Evolutionary conservation across 2,797 vertebrate species (phyloP).

Genomic region (Chloroceryle inda): DNA sequence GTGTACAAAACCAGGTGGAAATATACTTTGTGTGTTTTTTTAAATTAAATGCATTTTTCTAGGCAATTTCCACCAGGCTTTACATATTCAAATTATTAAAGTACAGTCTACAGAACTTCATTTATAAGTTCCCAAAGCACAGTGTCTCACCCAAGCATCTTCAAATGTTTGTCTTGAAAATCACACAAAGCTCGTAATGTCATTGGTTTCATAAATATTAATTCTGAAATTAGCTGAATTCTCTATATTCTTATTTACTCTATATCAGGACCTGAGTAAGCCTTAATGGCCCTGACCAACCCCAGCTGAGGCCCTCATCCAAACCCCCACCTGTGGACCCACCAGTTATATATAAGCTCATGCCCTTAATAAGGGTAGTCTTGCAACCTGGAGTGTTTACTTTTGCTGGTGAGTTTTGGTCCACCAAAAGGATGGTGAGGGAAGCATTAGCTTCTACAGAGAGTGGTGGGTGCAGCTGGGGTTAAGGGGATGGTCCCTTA

Average conservation of each 20-base stretch:
- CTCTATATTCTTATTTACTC: neutral
- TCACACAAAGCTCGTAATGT: neutral
- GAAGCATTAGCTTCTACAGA: neutral
- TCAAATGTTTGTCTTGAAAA: neutral
- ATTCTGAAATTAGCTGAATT: neutral
- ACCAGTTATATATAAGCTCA: neutral
- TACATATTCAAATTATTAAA: neutral
- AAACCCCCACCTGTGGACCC: neutral
- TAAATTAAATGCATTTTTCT: neutral
- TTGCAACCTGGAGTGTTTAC: neutral
- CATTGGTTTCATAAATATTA: neutral
- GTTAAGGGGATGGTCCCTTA: neutral
- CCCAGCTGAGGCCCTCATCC: neutral
- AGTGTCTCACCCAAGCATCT: neutral
- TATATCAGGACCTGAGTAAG: neutral
- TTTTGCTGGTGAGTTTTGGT: neutral
- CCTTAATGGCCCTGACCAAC: neutral
- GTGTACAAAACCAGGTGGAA: neutral
- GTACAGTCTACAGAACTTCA: neutral
- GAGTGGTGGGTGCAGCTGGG: neutral
- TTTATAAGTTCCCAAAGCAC: neutral
- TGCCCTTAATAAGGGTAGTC: accelerated
- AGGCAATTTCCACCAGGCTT: neutral
- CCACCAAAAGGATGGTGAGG: neutral
- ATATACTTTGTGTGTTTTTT: neutral